Evolutionary conservation across 2,888 invertebrate genomes (phyloP), one percentile per base, ranked within the genome.

Genomic region (Drosophila siamana): DNA sequence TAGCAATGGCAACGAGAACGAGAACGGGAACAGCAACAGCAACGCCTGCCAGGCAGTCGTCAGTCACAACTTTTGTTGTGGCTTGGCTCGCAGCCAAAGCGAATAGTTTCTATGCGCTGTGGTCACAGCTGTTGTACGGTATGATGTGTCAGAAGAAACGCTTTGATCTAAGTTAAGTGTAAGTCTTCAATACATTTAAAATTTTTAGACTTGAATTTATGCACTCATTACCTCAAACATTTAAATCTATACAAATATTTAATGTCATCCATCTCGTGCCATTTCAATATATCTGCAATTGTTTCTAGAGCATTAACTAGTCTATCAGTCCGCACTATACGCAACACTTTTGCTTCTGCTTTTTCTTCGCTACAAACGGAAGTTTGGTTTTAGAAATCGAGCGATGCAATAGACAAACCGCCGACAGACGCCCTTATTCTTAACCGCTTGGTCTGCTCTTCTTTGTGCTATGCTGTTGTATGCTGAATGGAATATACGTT

Each of bases 1-100:
- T 36, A 40, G 24, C 24, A 30, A 30, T 36, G 44, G 60, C 51
- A 54, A 16, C 19, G 57, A n/a, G n/a, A n/a, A n/a, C n/a, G n/a
- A n/a, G n/a, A n/a, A n/a, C n/a, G n/a, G n/a, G n/a, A n/a, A n/a
- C n/a, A n/a, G 74, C 57, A 71, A 63, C 40, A 26, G 55, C 75
- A 78, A 69, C 77, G 86, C 86, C 81, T 75, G 75, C 74, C 86
- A 84, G 75, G 68, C 86, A 86, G 77, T 84, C 87, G 78, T 87
- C 87, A 87, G 82, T 85, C 86, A 85, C 69, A 88, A 83, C 88
- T 83, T 88, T 83, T 88, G 88, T 86, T 74, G 88, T 83, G 83
- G 88, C 72, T 83, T 84, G 83, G 83, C 83, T 68, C 55, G 59
- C 61, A 69, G 88, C 83, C 83, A 84, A 88, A 85, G 70, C 78